A percentile compares a stretch with the other conserved stretches of the same genome.
phyloP scores from a whole-genome alignment of 2,888 invertebrate species.

The Noctua pronuba region DNA sequence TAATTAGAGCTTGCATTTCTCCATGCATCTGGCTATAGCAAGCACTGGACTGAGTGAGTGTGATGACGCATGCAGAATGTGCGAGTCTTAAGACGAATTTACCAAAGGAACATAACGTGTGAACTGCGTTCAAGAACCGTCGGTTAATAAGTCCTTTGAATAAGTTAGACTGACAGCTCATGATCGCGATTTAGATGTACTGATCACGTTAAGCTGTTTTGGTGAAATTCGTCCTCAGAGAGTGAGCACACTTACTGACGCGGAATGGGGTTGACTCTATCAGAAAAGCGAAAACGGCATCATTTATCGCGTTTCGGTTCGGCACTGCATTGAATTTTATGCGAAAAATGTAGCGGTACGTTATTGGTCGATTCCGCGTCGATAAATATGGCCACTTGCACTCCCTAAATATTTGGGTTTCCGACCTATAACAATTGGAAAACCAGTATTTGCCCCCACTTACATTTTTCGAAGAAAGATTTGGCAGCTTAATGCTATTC shows the following conservation, averaged over 20 bases:
- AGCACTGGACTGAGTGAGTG: background rate
- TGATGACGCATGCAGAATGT: background rate
- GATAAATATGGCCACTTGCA: background rate
- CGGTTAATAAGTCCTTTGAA: background rate
- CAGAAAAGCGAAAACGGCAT: background rate
- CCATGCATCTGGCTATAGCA: conserved; percentile 8
- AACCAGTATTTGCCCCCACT: conserved; percentile 3
- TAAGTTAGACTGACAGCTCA: background rate
- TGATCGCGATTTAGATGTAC: background rate
- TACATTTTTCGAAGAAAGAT: conserved; percentile 17
- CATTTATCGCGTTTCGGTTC: background rate
- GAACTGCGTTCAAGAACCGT: background rate
- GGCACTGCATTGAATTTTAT: background rate
- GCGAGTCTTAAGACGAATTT: background rate
- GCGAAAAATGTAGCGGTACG: background rate
- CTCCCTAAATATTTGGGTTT: conserved; percentile 1
- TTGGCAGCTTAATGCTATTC: background rate
- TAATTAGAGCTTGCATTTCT: conserved; percentile 42
- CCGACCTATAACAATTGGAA: conserved; percentile 7
- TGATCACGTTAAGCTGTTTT: background rate
- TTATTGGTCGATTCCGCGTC: background rate
- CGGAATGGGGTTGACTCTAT: background rate
- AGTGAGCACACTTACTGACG: background rate
- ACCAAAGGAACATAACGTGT: background rate
- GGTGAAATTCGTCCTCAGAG: background rate